phyloP scores from a whole-genome alignment of 2,888 invertebrate species.

The Archips crataeganus region DNA sequence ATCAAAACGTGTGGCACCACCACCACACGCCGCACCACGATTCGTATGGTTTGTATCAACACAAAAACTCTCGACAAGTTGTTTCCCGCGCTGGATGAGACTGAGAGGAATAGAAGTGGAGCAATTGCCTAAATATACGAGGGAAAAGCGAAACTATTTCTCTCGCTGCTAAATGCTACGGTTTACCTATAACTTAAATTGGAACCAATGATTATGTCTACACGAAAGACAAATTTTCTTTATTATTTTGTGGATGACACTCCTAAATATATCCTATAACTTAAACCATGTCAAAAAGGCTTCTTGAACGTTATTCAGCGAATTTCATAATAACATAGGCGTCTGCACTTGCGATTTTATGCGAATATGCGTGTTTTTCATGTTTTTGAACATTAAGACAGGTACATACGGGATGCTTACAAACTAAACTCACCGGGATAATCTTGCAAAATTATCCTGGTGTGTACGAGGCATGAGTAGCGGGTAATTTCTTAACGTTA shows the following conservation, averaged over 20 bases:
- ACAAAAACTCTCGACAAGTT: neutral
- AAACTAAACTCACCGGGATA: neutral
- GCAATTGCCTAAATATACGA: too few species aligned
- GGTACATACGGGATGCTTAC: conserved; percentile 3
- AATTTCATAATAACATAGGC: neutral
- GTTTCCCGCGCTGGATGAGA: too few species aligned
- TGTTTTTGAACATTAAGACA: neutral
- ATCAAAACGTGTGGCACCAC: conserved; percentile 80
- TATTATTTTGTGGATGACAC: neutral
- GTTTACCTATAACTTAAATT: too few species aligned
- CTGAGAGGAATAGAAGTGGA: too few species aligned
- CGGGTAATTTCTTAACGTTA: conserved; percentile 25
- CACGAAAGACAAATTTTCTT: too few species aligned
- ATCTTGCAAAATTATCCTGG: conserved; percentile 1
- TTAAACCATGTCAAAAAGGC: neutral
- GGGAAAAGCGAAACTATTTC: too few species aligned
- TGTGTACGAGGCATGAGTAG: conserved; percentile 3
- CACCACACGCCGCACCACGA: conserved; percentile 76
- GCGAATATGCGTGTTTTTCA: conserved; percentile 2
- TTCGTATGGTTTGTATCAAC: conserved; percentile 63
- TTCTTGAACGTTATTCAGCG: neutral
- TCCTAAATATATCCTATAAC: neutral
- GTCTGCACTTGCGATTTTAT: conserved; percentile 1
- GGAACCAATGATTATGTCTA: too few species aligned
- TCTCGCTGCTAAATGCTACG: too few species aligned